Evolutionary conservation across 2,888 invertebrate genomes (phyloP).

Genomic region (Lissonota sp.): DNA sequence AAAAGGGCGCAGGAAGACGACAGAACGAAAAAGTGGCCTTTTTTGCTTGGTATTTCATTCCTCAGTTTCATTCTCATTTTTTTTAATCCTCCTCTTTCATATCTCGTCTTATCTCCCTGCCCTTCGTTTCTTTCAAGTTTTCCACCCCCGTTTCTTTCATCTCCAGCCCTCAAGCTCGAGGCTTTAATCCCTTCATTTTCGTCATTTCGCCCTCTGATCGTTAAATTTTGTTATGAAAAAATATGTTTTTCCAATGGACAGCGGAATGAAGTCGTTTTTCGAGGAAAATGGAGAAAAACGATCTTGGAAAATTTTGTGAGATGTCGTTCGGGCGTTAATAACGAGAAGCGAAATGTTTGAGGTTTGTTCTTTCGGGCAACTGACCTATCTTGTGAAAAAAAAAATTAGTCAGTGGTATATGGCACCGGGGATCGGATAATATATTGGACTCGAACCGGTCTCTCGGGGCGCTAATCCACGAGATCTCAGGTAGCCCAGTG

Average conservation of each 20-base stretch:
- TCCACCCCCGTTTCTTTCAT: slow-evolving; percentile 13
- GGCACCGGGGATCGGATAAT: slow-evolving; percentile 32
- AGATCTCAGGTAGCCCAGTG: slow-evolving; percentile 47
- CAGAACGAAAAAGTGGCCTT: slow-evolving; percentile 55
- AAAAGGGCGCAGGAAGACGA: slow-evolving; percentile 33
- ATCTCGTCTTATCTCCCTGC: slow-evolving; percentile 40
- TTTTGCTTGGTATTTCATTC: slow-evolving; percentile 70
- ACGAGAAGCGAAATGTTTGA: slow-evolving; percentile 53
- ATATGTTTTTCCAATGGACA: not conserved
- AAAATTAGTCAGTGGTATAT: slow-evolving; percentile 18
- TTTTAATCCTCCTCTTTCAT: not conserved
- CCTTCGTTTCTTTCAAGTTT: slow-evolving; percentile 29
- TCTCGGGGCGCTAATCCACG: slow-evolving; percentile 39
- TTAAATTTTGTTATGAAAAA: slow-evolving; percentile 31
- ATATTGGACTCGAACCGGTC: slow-evolving; percentile 75
- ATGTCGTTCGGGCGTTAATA: slow-evolving; percentile 67
- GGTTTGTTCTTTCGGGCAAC: slow-evolving; percentile 73
- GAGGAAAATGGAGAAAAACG: not conserved
- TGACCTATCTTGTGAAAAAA: slow-evolving; percentile 74
- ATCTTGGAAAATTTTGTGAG: slow-evolving; percentile 2
- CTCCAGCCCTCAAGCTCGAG: slow-evolving; percentile 19
- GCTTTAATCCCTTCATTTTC: slow-evolving; percentile 53
- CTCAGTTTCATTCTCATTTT: slow-evolving; percentile 67
- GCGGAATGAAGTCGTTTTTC: not conserved
- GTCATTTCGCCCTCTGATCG: slow-evolving; percentile 40